These are phyloP conservation scores for Caretta caretta DNA, from an alignment of 2,113 vertebrate genomes.

Conservation along the genomic window DNA sequence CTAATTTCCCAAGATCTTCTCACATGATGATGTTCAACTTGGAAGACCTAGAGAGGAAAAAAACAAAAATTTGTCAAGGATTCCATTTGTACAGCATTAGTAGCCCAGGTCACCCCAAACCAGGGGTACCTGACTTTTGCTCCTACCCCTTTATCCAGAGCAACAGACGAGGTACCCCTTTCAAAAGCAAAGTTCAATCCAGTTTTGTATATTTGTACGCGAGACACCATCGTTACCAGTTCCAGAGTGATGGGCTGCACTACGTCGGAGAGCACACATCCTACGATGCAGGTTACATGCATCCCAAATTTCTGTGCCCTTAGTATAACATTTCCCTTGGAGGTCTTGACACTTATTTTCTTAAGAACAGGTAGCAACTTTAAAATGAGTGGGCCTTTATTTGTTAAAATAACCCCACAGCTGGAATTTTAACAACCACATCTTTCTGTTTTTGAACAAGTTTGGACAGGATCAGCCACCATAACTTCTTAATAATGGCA, in stretches of 20 bases:
- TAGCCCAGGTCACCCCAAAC: background rate
- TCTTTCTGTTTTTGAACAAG: background rate
- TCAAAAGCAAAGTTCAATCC: background rate
- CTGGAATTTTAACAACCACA: background rate
- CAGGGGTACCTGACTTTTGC: background rate
- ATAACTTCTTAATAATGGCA: background rate
- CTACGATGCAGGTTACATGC: background rate
- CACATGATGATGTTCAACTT: background rate
- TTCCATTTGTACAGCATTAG: background rate
- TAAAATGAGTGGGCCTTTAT: background rate
- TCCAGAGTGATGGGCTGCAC: background rate
- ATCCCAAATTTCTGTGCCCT: background rate
- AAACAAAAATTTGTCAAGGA: background rate
- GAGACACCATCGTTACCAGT: background rate
- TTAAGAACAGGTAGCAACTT: background rate
- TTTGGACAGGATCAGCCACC: background rate
- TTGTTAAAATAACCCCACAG: background rate
- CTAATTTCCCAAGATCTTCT: background rate
- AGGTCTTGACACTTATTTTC: background rate
- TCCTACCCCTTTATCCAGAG: background rate
- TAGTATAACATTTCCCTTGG: background rate
- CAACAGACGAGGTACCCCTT: too few species aligned
- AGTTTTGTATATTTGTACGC: background rate
- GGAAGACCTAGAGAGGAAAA: background rate
- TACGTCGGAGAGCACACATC: background rate